A percentile compares a stretch with the other conserved stretches of the same genome.
These are phyloP conservation scores for Melanotus villosus DNA, from an alignment of 2,888 invertebrate genomes.

Conservation along the genomic window DNA sequence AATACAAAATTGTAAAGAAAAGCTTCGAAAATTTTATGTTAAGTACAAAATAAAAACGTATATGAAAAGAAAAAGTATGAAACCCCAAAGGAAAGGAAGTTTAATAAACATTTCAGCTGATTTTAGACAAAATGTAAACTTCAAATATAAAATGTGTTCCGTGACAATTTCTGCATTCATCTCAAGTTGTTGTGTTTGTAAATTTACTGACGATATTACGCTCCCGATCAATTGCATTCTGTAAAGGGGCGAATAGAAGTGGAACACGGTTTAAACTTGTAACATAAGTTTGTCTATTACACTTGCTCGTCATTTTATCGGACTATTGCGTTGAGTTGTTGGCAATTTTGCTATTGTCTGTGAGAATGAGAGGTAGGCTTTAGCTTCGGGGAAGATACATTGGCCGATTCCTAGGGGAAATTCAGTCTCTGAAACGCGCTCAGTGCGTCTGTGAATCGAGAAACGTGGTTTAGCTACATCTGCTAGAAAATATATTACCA, in stretches of 20 bases:
- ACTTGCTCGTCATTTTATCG: constrained; percentile 45
- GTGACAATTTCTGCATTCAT: too few species aligned
- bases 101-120: too few species aligned
- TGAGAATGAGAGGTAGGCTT: constrained; percentile 45
- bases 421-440: constrained; percentile 47
- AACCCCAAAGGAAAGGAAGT: too few species aligned
- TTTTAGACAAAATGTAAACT: too few species aligned
- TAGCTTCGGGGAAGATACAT: constrained; percentile 45
- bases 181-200: background rate
- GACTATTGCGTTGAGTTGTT: constrained; percentile 45
- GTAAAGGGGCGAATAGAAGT: background rate
- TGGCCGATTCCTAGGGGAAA: constrained; percentile 47
- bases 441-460: constrained; percentile 45
- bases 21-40: too few species aligned
- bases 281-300: constrained; percentile 36
- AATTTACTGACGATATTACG: background rate
- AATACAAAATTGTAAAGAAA: too few species aligned
- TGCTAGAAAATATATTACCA: constrained; percentile 38
- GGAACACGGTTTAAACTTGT: constrained; percentile 1
- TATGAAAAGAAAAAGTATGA: too few species aligned
- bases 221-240: background rate
- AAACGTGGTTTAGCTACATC: constrained; percentile 45
- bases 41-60: too few species aligned
- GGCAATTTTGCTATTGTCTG: constrained; percentile 47
- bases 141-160: too few species aligned